A percentile compares a stretch with the other conserved stretches of the same genome.
Evolutionary conservation across 1,140 invertebrate species (phyloP).

Genomic region (Pseudachorutes palmiensis): DNA sequence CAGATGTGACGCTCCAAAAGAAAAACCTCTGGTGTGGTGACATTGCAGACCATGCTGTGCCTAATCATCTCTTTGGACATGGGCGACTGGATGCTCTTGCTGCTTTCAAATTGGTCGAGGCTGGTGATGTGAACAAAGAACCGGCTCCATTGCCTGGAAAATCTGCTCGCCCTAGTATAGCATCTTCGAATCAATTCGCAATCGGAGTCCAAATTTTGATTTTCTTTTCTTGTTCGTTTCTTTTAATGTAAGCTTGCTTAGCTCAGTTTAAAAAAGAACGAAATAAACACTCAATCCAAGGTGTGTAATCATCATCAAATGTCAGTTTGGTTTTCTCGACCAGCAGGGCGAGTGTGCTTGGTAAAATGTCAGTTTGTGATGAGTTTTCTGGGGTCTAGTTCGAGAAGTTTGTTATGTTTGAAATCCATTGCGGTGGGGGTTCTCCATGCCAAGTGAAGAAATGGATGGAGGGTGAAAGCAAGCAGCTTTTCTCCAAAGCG

Average conservation of each 20-base stretch:
- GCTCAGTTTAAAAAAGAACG: background rate
- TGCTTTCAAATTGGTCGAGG: background rate
- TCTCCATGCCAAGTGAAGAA: too few relatives aligned
- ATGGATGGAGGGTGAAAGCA: too few relatives aligned
- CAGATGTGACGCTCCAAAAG: background rate
- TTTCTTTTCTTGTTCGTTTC: background rate
- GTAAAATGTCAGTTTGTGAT: too few relatives aligned
- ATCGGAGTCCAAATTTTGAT: background rate
- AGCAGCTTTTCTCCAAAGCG: too few relatives aligned
- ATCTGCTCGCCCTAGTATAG: background rate
- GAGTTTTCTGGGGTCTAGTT: too few relatives aligned
- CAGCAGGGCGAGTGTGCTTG: too few relatives aligned
- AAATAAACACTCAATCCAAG: too few relatives aligned
- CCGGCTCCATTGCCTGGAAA: background rate
- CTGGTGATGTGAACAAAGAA: background rate
- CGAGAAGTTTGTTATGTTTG: too few relatives aligned
- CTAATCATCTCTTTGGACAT: slow-evolving; percentile 8
- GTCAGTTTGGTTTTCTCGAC: too few relatives aligned
- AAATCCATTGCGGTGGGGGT: too few relatives aligned
- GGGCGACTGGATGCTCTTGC: background rate
- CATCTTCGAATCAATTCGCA: background rate
- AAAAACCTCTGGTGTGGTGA: background rate
- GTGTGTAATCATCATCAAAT: too few relatives aligned
- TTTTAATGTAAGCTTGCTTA: background rate
- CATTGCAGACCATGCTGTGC: background rate